These are phyloP conservation scores for Melanostoma mellinum DNA, from an alignment of 2,888 invertebrate genomes.

Conservation along the genomic window DNA sequence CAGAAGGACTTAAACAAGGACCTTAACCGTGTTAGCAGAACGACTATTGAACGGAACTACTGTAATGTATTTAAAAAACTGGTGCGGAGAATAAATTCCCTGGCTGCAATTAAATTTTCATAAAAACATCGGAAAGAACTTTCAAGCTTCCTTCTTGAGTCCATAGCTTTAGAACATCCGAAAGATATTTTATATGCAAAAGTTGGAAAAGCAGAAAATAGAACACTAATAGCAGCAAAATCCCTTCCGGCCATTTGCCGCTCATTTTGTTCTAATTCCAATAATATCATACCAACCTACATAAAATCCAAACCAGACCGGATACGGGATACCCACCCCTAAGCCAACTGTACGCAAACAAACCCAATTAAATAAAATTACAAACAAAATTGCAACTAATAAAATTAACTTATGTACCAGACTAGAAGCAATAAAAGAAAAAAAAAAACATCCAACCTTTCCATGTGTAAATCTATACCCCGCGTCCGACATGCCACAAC, in stretches of 20 bases:
- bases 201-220: no score
- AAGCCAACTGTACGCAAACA: constrained; percentile 1
- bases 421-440: constrained; percentile 22
- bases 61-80: no score
- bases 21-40: no score
- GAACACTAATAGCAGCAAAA: not conserved
- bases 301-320: constrained; percentile 37
- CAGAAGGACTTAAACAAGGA: no score
- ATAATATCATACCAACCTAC: constrained; percentile 22
- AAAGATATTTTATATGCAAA: no score
- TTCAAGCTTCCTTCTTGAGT: no score
- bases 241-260: constrained; percentile 1
- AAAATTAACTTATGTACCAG: constrained; percentile 69
- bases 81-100: no score
- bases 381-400: constrained; percentile 63
- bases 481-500: constrained; percentile 54
- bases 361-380: constrained; percentile 21
- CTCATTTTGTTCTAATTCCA: constrained; percentile 40
- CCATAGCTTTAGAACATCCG: no score
- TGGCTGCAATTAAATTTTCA: no score
- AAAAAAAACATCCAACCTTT: constrained; percentile 6
- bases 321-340: constrained; percentile 23
- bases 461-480: constrained; percentile 18
- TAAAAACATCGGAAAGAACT: no score
- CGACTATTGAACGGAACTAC: no score